Base-by-base conservation (phyloP, 2,888 invertebrate genomes). In the Zaprionus obscuricornis region DNA sequence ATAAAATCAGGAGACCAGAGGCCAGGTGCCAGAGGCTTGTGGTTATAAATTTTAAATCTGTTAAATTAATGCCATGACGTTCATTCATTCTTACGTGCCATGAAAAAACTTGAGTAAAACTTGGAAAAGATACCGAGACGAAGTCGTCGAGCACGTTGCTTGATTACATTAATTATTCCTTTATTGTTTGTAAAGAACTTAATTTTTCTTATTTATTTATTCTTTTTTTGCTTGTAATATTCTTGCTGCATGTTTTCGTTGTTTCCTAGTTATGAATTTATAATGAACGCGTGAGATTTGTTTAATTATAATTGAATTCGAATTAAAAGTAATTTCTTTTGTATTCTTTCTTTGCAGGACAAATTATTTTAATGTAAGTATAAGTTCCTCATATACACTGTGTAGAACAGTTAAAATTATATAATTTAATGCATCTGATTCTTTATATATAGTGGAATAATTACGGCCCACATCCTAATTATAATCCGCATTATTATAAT, bases 31-130 rank as follows among this genome's bases (percentile, higher is more conserved):
- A 46, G 43, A 17, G 33, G 27, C 51, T 60, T 70, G 68, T 70
- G 82, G 88, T 86, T 88, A 88, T 89, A 89, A 89, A 89, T 89
- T 89, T 88, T 87, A 89, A 89, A 89, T 89, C 81, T 87, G 87
- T 75, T 87, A 78, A 87, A 84, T 88, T 88, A 88, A 87, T 87
- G 78, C 78, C 49, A 55, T 62, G 65, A 70, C 74, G 74, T 59
- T 64, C 64, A 68, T 78, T 64, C 60, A 55, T 77, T 68, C 63
- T 69, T 71, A 72, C 85, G 74, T 78, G 74, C 71, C 64, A 13
- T 52, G 7, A n/a, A 18, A 26, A 34, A 70, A 74, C 57, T 65
- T 60, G 52, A 45, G 55, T 20, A 26, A 29, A 71, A 79, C 50
- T 74, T 78, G 37, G 27, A 31, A 56, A 40, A 51, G 42, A 66